A percentile compares a stretch with the other conserved stretches of the same genome.
Conservation (phyloP, 2,888 invertebrate species). For the Cecidostiba fungosa region DNA sequence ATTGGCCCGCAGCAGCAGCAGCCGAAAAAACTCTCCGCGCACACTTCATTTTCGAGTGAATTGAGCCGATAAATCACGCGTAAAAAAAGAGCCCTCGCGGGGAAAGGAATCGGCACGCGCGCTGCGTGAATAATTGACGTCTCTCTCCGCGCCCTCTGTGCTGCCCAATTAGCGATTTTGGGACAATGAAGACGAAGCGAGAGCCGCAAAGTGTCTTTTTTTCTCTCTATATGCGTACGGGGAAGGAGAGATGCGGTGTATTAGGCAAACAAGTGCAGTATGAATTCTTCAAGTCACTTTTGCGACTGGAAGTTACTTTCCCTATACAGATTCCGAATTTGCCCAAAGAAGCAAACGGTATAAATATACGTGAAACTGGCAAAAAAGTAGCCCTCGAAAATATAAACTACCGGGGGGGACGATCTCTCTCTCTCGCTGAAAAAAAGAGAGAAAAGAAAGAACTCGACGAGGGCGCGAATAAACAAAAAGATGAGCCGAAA, state of each 20-base stretch:
- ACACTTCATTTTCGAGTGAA: conserved; percentile 28
- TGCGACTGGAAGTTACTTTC: background rate
- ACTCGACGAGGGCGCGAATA: background rate
- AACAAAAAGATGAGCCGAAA: background rate
- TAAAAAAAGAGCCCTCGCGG: background rate
- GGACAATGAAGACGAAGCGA: conserved; percentile 70
- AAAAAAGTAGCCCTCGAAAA: background rate
- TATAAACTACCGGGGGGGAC: background rate
- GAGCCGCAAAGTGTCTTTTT: conserved; percentile 5
- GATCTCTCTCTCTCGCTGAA: background rate
- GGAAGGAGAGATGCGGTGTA: background rate
- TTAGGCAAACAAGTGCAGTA: background rate
- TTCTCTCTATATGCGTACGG: too few relatives aligned
- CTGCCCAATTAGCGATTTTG: conserved; percentile 77
- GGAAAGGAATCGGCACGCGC: background rate
- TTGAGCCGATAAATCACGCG: conserved; percentile 48
- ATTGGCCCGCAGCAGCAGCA: conserved; percentile 35
- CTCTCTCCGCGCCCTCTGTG: background rate
- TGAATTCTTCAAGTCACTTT: background rate
- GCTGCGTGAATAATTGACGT: conserved; percentile 22
- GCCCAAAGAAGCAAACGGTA: background rate
- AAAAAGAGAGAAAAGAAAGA: background rate
- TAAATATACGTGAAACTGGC: background rate
- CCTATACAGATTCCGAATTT: too few relatives aligned
- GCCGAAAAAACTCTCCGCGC: conserved; percentile 39